Percentiles rank a stretch among this genome's conserved stretches.
phyloP scores from a whole-genome alignment of 2,797 vertebrate genomes.

The Acanthis flammea region DNA sequence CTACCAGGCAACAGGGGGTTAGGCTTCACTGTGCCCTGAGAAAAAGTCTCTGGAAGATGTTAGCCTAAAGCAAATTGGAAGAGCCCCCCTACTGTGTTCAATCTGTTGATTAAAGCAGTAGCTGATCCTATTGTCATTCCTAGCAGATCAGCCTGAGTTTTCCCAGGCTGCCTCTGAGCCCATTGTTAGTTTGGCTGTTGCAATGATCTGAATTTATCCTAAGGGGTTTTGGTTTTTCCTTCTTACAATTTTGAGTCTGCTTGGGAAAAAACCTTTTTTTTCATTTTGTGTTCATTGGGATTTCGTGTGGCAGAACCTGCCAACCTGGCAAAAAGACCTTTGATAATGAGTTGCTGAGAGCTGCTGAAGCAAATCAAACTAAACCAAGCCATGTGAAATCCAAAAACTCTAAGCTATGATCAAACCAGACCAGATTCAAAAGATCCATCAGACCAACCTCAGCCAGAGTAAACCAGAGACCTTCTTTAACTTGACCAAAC shows the following conservation, averaged over 20 bases:
- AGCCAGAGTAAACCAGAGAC: background rate
- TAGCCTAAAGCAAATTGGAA: slow-evolving; percentile 37
- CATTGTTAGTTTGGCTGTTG: slow-evolving; percentile 11
- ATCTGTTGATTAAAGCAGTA: slow-evolving; percentile 57
- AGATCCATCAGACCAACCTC: background rate
- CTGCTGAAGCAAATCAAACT: background rate
- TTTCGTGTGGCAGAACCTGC: background rate
- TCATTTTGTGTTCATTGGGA: background rate
- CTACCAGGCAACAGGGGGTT: background rate
- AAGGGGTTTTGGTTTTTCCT: background rate
- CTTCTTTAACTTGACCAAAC: background rate
- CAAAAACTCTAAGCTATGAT: background rate
- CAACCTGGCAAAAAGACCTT: background rate
- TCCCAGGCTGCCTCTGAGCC: background rate
- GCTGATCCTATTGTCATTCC: slow-evolving; percentile 37
- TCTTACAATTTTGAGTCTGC: background rate
- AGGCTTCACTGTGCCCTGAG: background rate
- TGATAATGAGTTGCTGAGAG: background rate
- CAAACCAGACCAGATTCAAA: background rate
- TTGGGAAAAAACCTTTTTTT: background rate
- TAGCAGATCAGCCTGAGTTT: slow-evolving; percentile 22
- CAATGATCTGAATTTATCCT: slow-evolving; percentile 6
- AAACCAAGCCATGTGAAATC: background rate
- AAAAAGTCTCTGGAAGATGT: slow-evolving; percentile 1
- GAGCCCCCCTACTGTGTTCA: background rate